Evolutionary conservation across 2,888 invertebrate species (phyloP).

Genomic region (Spicauda simplicius): DNA sequence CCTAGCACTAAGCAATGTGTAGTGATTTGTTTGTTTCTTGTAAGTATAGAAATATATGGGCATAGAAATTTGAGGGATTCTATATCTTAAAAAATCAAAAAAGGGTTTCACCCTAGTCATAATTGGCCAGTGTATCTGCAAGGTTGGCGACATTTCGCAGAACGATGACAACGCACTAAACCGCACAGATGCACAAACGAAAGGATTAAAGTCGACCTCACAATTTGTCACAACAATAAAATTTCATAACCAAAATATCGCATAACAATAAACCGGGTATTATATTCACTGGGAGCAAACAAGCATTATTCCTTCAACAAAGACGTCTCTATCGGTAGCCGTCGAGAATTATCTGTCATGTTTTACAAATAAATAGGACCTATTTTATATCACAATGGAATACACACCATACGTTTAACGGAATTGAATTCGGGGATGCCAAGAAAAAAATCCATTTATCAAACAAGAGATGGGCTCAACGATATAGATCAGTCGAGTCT

Average conservation of each 20-base stretch:
- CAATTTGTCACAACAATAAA: constrained; percentile 81
- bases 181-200: constrained; percentile 64
- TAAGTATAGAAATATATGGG: no score
- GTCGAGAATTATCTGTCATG: constrained; percentile 76
- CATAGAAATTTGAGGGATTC: no score
- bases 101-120: neutral
- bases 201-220: constrained; percentile 72
- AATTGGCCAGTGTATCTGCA: neutral
- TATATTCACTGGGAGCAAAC: constrained; percentile 73
- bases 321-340: constrained; percentile 80
- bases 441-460: constrained; percentile 77
- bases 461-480: constrained; percentile 72
- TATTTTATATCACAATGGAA: constrained; percentile 76
- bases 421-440: constrained; percentile 66
- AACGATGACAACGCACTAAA: constrained; percentile 53
- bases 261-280: constrained; percentile 66
- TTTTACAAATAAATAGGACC: constrained; percentile 79
- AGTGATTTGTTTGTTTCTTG: no score
- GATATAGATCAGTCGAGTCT: constrained; percentile 72
- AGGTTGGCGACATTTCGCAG: constrained; percentile 48
- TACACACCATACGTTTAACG: constrained; percentile 61
- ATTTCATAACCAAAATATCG: constrained; percentile 79
- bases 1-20: no score
- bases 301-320: constrained; percentile 70
- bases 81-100: no score